Evolutionary conservation across 2,888 invertebrate genomes (phyloP).

Genomic region (Drosophila flavopinicola): DNA sequence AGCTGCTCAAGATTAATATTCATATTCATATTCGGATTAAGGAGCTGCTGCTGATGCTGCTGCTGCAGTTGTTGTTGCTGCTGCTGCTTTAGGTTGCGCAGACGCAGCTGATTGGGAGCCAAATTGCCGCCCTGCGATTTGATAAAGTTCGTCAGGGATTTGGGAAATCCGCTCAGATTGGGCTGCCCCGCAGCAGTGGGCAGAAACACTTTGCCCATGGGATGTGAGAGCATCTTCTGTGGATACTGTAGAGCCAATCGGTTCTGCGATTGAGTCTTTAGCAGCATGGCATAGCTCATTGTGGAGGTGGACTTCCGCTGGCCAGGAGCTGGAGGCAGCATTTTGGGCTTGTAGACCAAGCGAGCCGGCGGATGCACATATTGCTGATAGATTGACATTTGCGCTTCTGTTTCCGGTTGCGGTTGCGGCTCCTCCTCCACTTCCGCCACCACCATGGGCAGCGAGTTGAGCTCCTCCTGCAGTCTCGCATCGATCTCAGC

Average conservation of each 20-base stretch:
- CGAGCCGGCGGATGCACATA: too few species aligned
- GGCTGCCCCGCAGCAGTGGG: background rate
- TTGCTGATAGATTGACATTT: background rate
- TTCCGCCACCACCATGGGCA: constrained; percentile 52
- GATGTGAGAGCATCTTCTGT: background rate
- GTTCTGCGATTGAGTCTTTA: constrained; percentile 6
- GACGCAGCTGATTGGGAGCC: too few species aligned
- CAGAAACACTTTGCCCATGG: background rate
- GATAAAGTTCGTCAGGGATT: constrained; percentile 12
- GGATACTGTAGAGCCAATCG: background rate
- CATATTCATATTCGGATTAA: too few species aligned
- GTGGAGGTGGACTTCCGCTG: too few species aligned
- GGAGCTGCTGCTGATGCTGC: too few species aligned
- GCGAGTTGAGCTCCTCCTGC: constrained; percentile 49
- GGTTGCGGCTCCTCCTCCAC: constrained; percentile 46
- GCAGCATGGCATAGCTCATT: background rate
- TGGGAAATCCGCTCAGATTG: too few species aligned
- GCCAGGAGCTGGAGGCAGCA: too few species aligned
- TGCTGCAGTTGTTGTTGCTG: too few species aligned
- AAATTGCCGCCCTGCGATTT: constrained; percentile 1
- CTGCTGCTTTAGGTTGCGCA: background rate
- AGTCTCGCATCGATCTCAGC: constrained; percentile 50
- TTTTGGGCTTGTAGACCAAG: too few species aligned
- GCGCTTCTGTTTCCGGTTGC: background rate
- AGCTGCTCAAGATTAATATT: too few species aligned